A percentile compares a stretch with the other conserved stretches of the same genome.
phyloP scores from a whole-genome alignment of 1,140 invertebrate genomes.

The Nasonia longicornis region DNA sequence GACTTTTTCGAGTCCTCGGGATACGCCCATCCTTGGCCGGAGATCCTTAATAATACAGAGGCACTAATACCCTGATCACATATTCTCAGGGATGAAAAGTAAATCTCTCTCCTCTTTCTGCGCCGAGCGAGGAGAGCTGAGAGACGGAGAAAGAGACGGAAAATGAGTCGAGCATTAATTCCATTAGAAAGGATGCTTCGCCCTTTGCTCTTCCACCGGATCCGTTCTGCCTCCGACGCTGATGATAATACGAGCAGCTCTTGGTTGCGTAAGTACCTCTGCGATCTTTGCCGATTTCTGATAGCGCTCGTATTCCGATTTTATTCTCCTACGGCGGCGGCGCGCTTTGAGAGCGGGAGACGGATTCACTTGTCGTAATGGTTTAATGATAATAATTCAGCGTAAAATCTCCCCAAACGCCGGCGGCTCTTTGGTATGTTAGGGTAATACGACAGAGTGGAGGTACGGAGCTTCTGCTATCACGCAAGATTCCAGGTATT shows the following conservation, averaged over 20 bases:
- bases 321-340: not conserved
- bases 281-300: slow-evolving; percentile 1
- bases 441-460: not conserved
- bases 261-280: not conserved
- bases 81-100: slow-evolving; percentile 67
- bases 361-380: slow-evolving; percentile 16
- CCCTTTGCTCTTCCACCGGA: slow-evolving; percentile 50
- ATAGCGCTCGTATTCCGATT: not conserved
- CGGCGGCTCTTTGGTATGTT: not conserved
- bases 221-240: slow-evolving; percentile 35
- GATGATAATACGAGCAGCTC: not conserved
- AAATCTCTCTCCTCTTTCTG: slow-evolving; percentile 52
- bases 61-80: slow-evolving; percentile 69
- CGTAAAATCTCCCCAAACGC: not conserved
- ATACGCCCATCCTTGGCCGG: slow-evolving; percentile 38
- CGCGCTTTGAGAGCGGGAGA: not conserved
- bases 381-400: slow-evolving; percentile 25
- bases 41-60: slow-evolving; percentile 66
- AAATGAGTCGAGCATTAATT: slow-evolving; percentile 58
- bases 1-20: slow-evolving; percentile 56
- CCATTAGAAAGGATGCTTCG: slow-evolving; percentile 62
- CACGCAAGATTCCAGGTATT: not conserved
- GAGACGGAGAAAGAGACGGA: not conserved
- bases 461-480: not conserved
- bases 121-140: not conserved